Conservation (phyloP, 2,797 vertebrate genomes). For the Cheirogaleus major region DNA sequence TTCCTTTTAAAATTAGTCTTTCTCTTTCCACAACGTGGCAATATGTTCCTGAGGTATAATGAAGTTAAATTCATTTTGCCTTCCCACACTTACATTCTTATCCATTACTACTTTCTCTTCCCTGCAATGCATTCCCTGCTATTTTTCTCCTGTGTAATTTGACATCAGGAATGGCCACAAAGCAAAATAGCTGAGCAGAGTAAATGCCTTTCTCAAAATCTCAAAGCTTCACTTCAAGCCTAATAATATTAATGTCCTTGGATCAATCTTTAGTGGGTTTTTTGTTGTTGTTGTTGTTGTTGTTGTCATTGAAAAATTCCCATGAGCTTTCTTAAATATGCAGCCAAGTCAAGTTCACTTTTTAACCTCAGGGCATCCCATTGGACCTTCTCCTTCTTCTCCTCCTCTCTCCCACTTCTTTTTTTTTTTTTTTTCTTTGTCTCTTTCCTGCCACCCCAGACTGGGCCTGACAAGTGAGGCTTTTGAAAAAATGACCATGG, state of each 20-base stretch:
- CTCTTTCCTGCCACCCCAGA: not conserved
- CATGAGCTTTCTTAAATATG: constrained; percentile 58
- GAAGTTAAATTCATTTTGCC: constrained; percentile 80
- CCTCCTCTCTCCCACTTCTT: accelerated
- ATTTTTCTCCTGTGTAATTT: constrained; percentile 82
- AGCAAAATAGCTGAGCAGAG: constrained; percentile 74
- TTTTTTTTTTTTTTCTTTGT: not conserved
- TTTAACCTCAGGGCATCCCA: constrained; percentile 44
- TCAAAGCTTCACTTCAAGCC: constrained; percentile 52
- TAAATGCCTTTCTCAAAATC: constrained; percentile 79
- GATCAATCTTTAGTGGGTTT: constrained; percentile 54
- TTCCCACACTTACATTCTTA: constrained; percentile 66
- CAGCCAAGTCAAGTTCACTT: constrained; percentile 56
- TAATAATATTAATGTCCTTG: constrained; percentile 76
- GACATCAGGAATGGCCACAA: constrained; percentile 77
- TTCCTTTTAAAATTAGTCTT: constrained; percentile 76
- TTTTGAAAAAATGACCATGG: constrained; percentile 83
- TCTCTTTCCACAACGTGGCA: constrained; percentile 37
- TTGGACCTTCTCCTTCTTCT: not conserved
- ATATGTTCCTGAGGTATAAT: constrained; percentile 67
- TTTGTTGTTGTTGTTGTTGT: not conserved
- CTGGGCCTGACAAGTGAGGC: constrained; percentile 82
- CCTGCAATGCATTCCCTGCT: constrained; percentile 33
- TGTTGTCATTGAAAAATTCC: constrained; percentile 39
- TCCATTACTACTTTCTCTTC: constrained; percentile 63